phyloP scores from a whole-genome alignment of 1,140 invertebrate species.

The Drosophila bocki region DNA sequence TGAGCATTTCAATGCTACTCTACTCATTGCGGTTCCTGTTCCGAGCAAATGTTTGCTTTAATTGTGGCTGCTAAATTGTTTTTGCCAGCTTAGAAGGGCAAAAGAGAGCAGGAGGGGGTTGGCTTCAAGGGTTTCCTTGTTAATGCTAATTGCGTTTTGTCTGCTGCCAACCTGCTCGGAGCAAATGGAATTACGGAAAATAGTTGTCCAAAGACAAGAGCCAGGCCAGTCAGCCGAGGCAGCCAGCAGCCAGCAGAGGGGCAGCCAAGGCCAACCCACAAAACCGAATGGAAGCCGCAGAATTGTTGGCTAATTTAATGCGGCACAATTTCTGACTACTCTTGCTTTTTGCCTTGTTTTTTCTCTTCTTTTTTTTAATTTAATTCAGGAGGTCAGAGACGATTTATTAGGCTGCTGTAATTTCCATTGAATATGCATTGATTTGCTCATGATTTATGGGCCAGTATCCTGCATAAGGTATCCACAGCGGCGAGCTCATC shows the following conservation, averaged over 20 bases:
- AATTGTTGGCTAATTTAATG: slow-evolving; percentile 50
- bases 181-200: slow-evolving; percentile 64
- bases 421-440: slow-evolving; percentile 65
- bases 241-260: not conserved
- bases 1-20: slow-evolving; percentile 18
- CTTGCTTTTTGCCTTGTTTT: not conserved
- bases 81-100: not conserved
- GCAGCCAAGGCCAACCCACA: slow-evolving; percentile 37
- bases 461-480: slow-evolving; percentile 44
- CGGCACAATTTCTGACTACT: slow-evolving; percentile 31
- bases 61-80: slow-evolving; percentile 47
- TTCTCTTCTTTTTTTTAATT: not conserved
- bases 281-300: slow-evolving; percentile 42
- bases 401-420: slow-evolving; percentile 59
- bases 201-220: slow-evolving; percentile 49
- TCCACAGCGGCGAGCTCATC: slow-evolving; percentile 41
- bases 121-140: slow-evolving; percentile 39
- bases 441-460: slow-evolving; percentile 66
- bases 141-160: slow-evolving; percentile 78
- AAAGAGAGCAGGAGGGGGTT: slow-evolving; percentile 6
- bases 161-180: slow-evolving; percentile 44
- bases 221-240: not conserved
- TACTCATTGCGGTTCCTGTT: slow-evolving; percentile 15
- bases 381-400: slow-evolving; percentile 18
- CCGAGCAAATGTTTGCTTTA: slow-evolving; percentile 55